Evolutionary conservation across 1,140 invertebrate genomes (phyloP), one percentile per base, ranked within the genome.

Genomic region (Trichonephila clavipes): DNA sequence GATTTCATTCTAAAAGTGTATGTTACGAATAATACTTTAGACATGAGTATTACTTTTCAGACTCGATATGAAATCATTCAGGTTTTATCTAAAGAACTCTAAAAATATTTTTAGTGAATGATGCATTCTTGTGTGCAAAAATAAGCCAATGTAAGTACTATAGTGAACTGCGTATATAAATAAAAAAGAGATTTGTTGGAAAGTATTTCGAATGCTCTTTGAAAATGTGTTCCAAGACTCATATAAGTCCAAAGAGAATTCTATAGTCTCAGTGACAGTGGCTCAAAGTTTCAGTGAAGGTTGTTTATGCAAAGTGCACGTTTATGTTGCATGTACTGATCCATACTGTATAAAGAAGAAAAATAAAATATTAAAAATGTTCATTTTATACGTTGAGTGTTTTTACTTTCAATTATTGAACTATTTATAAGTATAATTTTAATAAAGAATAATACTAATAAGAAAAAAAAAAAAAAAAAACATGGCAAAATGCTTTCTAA

Each of bases 311-410:
- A 62, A 81, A 82, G 51, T 34, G 72, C 72, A 77, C 28, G 89
- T 81, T 81, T 81, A 21, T 90, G 89, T 90, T 90, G 77, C 89
- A 90, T 90, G 89, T 90, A 81, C 82, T 82, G 77, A 81, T 90
- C 44, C 89, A 90, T 90, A 90, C 51, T 90, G 89, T 90, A 90
- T 82, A 90, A 90, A 58, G 12, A 85, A 61, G 58, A 61, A 85
- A 85, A 90, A 90, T 81, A 81, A 90, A 90, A 51, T 90, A 90
- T 90, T 90, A 61, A 90, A 90, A 90, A 24, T 59, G 69, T 90
- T 90, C 89, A 81, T 90, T 90, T 82, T 90, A 90, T 59, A 82
- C 2, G 14, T 44, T 44, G 34, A n/a, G n/a, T 72, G n/a, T 58
- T 89, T 89, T 72, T 24, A 51, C 6, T 58, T 21, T 6, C 0